Evolutionary conservation across 2,113 vertebrate species (phyloP).

Genomic region (Phylloscopus trochilus): DNA sequence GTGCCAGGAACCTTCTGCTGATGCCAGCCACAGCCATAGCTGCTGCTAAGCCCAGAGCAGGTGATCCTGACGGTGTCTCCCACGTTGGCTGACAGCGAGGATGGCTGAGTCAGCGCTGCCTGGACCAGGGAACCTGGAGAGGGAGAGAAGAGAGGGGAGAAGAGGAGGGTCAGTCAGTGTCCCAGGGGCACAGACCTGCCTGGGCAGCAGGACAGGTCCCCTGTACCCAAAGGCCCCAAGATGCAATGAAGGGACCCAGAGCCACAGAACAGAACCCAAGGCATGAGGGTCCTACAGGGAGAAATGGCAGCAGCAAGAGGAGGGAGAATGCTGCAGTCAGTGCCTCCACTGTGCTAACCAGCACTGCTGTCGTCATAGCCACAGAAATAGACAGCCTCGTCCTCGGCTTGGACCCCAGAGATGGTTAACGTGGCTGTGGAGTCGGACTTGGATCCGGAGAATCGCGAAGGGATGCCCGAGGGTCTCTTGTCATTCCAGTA

Average conservation of each 20-base stretch:
- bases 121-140: not conserved
- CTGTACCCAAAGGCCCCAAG: not conserved
- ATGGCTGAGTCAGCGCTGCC: not conserved
- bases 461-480: not conserved
- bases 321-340: not conserved
- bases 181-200: not conserved
- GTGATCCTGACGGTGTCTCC: not conserved
- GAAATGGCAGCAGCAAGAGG: not conserved
- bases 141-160: not conserved
- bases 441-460: not conserved
- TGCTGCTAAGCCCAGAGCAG: not conserved
- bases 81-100: fast-evolving
- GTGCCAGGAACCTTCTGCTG: not conserved
- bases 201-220: not conserved
- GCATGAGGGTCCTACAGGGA: not conserved
- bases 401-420: not conserved
- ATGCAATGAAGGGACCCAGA: not conserved
- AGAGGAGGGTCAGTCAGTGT: fast-evolving
- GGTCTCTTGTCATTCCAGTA: fast-evolving
- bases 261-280: not conserved
- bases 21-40: not conserved
- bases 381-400: not conserved
- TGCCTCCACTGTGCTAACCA: not conserved
- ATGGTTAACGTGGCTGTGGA: not conserved
- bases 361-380: fast-evolving